Base-by-base conservation (phyloP, 2,113 vertebrate species). In the Pelecanus crispus region DNA sequence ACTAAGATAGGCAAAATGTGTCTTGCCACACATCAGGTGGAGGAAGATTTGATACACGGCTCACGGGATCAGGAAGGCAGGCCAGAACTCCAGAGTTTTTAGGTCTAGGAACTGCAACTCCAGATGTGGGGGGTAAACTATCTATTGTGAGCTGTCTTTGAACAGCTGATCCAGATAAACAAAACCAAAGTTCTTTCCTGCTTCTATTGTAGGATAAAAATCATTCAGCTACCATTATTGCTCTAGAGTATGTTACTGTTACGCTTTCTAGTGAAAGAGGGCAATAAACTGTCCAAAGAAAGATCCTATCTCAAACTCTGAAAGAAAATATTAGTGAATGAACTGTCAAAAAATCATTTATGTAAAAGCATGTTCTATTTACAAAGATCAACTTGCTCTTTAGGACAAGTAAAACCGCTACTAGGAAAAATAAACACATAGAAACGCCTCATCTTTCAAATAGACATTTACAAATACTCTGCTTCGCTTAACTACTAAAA, bases 401-500 rank as follows among this genome's bases (percentile, higher is more conserved):
- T 34, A 94, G 47, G 67, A 92, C 81, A 94, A 65, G 56, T 79
- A 86, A 84, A 94, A 77, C 45, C 61, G 92, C 59, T 94, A 94
- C 75, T 32, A 71, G 66, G 71, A 95, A 96, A 92, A 93, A 88
- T 45, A 85, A 20, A 92, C 87, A 88, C 62, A 80, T 25, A 81
- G 84, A 75, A 94, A 94, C 5, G 34, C 32, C 44, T 96, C 56
- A 67, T 94, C 77, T 91, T 81, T 93, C 68, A 92, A 94, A 94
- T 10, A 94, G 47, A 91, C 79, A 96, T 95, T 95, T 91, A 73
- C 94, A 96, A 96, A 88, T 88, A 78, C 55, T 95, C 90, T 79
- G 80, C 40, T 95, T 85, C 75, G n/a, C 56, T 90, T 90, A 16
- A 91, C 87, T 49, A 93, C 85, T 63, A 84, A 73, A 95, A 96